Percentiles rank a stretch among this genome's conserved stretches.
Evolutionary conservation across 2,797 vertebrate species (phyloP).

Genomic region (Poecilia wingei): DNA sequence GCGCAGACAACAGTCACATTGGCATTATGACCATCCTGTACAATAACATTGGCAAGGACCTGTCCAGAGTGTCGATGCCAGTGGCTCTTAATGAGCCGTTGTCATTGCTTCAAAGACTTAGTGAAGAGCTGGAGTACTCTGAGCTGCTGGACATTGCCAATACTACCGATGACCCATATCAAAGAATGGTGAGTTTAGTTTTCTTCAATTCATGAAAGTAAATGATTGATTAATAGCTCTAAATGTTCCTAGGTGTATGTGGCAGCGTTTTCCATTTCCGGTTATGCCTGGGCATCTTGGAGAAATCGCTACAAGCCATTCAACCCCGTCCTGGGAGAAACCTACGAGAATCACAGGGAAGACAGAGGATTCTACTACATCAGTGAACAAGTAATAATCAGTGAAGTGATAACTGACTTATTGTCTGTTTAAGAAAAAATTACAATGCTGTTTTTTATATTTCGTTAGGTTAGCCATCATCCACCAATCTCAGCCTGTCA

Average conservation of each 20-base stretch:
- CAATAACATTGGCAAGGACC: conserved; percentile 94
- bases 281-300: conserved; percentile 90
- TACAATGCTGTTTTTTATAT: neutral
- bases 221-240: fast-evolving
- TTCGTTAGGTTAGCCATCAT: conserved; percentile 88
- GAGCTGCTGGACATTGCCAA: conserved; percentile 88
- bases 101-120: conserved; percentile 86
- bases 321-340: conserved; percentile 93
- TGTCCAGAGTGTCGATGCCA: conserved; percentile 91
- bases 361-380: conserved; percentile 88
- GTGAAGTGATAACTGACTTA: neutral
- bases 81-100: conserved; percentile 85
- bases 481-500: conserved; percentile 91
- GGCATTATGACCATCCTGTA: conserved; percentile 90
- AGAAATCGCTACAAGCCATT: conserved; percentile 92
- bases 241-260: conserved; percentile 83
- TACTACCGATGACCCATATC: conserved; percentile 83
- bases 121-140: conserved; percentile 90
- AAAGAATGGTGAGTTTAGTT: conserved; percentile 85
- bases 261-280: conserved; percentile 89
- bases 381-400: conserved; percentile 87
- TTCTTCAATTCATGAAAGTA: neutral
- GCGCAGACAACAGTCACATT: conserved; percentile 84
- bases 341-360: conserved; percentile 87
- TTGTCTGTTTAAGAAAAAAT: neutral